These are phyloP conservation scores for Montifringilla adamsi DNA, from an alignment of 2,113 vertebrate species.

Conservation along the genomic window DNA sequence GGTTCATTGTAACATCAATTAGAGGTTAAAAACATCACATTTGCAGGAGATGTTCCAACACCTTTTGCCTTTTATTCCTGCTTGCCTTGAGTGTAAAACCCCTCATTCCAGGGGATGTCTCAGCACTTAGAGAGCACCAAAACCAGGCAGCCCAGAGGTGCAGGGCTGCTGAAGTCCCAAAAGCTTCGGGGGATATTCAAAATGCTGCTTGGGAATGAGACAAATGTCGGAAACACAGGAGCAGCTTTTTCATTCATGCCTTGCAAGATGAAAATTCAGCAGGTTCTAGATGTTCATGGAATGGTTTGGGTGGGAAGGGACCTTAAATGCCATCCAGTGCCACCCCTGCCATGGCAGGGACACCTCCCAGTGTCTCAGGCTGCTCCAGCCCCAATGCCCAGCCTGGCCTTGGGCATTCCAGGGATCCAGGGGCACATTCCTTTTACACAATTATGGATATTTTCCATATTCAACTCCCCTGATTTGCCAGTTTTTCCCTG, in stretches of 20 bases:
- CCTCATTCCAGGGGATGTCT: fast-evolving
- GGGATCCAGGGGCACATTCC: background rate
- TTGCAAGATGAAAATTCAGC: fast-evolving
- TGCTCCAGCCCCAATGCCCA: background rate
- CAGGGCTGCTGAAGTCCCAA: background rate
- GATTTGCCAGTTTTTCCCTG: background rate
- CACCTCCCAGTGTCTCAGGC: fast-evolving
- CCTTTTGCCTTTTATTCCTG: background rate
- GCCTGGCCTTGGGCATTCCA: background rate
- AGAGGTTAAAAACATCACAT: background rate
- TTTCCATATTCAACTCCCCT: background rate
- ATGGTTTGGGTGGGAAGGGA: background rate
- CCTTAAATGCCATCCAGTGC: background rate
- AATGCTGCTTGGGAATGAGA: background rate
- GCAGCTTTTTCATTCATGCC: background rate
- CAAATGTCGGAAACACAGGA: fast-evolving
- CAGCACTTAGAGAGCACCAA: fast-evolving
- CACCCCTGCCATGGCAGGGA: background rate
- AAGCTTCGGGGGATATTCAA: background rate
- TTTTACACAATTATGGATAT: fast-evolving
- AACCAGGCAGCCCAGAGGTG: background rate
- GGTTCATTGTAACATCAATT: background rate
- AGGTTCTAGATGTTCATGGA: background rate
- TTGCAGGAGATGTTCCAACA: background rate
- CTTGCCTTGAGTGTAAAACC: background rate